Evolutionary conservation across 1,140 invertebrate species (phyloP), one percentile per base, ranked within the genome.

Genomic region (Semibalanus balanoides): DNA sequence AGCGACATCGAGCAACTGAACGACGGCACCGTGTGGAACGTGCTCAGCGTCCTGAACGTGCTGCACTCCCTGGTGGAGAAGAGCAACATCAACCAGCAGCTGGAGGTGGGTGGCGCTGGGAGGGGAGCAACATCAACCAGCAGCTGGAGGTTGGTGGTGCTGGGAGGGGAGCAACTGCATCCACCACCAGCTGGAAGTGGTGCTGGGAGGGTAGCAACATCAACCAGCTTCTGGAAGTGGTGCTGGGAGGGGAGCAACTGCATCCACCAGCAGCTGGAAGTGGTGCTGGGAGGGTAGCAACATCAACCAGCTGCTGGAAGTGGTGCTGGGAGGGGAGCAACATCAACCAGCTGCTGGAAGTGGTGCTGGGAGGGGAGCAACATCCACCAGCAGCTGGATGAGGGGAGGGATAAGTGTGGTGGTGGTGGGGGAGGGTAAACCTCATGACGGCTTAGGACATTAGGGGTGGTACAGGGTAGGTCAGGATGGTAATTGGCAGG

Each of bases 21-120:
- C 40, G 92, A 95, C 79, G 91, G 90, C 79, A 97, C 97, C 84
- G 91, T 96, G 3, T 99, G 97, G 97, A 98, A 98, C 87, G 95
- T 99, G 29, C 90, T 99, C 31, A 96, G 95, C 83, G 95, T 99
- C 30, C 87, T 99, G 22, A 99, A 99, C 86, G 97, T 99, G 69
- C 86, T 99, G 35, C 96, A 99, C 83, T 98, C 96, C 19, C 86
- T 99, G 70, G 95, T 99, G 11, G 96, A 98, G 79, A 99, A 99
- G 84, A 98, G 96, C 0, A 98, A 98, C 83, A 99, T 99, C 79
- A 99, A 99, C 83, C 90, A 92, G 79, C 97, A 99, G 83, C 85
- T 99, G 77, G 95, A 98, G 85, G 95, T 93, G 7, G 40, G 74
- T 3, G 22, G 40, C 14, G 28, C 51, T 14, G 51, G 5, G 35